A percentile compares a stretch with the other conserved stretches of the same genome.
phyloP scores from a whole-genome alignment of 2,797 vertebrate species.

The Buphagus erythrorhynchus region DNA sequence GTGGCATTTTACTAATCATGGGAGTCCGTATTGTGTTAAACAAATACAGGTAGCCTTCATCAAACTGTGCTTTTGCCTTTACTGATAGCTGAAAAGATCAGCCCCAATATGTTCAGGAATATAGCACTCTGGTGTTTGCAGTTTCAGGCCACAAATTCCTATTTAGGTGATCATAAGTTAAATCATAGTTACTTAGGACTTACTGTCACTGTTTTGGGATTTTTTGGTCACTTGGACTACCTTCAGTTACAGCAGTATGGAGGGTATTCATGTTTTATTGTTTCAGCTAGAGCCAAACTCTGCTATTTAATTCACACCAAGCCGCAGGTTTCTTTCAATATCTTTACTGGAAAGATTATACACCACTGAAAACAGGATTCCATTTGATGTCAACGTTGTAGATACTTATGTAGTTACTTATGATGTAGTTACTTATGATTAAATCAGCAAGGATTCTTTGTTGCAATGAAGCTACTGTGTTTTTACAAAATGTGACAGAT shows the following conservation, averaged over 20 bases:
- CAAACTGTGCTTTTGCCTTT: background rate
- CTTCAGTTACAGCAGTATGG: background rate
- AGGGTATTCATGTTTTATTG: background rate
- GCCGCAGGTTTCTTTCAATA: background rate
- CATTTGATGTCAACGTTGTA: background rate
- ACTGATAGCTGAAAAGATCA: background rate
- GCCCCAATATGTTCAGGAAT: background rate
- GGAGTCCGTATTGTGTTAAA: background rate
- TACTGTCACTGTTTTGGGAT: background rate
- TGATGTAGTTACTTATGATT: background rate
- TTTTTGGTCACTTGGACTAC: background rate
- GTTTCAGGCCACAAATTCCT: background rate
- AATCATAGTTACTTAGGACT: background rate
- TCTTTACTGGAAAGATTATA: background rate
- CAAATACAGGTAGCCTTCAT: conserved; percentile 12
- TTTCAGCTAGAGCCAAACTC: background rate
- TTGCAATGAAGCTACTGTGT: background rate
- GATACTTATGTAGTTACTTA: background rate
- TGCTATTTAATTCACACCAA: background rate
- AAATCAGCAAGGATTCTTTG: background rate
- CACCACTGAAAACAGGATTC: background rate
- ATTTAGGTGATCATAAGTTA: background rate
- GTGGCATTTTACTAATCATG: conserved; percentile 18
- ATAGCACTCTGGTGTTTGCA: background rate
- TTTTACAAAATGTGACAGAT: background rate